Evolutionary conservation across 2,888 invertebrate genomes (phyloP).

Genomic region (Prosapia bicincta): DNA sequence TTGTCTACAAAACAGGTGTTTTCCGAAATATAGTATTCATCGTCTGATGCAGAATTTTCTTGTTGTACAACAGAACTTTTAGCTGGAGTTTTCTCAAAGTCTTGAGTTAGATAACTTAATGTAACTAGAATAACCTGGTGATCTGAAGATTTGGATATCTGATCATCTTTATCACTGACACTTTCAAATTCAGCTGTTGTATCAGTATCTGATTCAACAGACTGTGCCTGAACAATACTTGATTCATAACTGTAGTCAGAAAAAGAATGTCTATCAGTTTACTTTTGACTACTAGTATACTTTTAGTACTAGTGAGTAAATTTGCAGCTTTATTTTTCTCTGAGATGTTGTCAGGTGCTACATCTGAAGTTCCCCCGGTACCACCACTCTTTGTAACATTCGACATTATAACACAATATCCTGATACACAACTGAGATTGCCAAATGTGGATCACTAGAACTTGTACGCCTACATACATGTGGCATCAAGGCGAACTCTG

Average conservation of each 20-base stretch:
- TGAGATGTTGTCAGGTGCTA: no score
- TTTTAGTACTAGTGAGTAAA: not conserved
- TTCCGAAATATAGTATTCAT: not conserved
- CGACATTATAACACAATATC: not conserved
- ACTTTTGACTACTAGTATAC: not conserved
- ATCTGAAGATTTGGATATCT: not conserved
- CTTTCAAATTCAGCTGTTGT: constrained; percentile 33
- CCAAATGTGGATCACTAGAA: not conserved
- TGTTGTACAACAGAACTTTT: not conserved
- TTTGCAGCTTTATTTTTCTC: no score
- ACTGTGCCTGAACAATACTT: not conserved
- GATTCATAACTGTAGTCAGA: not conserved
- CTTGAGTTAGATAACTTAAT: not conserved
- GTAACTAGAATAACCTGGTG: not conserved
- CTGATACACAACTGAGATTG: not conserved
- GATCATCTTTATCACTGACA: constrained; percentile 27
- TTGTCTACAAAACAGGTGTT: not conserved
- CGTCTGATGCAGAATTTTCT: not conserved
- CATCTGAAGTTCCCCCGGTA: no score
- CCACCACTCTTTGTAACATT: not conserved
- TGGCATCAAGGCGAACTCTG: not conserved
- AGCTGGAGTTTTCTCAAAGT: not conserved
- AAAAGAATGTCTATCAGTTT: not conserved
- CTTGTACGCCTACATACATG: not conserved
- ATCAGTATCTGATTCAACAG: constrained; percentile 29